phyloP scores from a whole-genome alignment of 2,888 invertebrate species.

The Gryllus longicercus region DNA sequence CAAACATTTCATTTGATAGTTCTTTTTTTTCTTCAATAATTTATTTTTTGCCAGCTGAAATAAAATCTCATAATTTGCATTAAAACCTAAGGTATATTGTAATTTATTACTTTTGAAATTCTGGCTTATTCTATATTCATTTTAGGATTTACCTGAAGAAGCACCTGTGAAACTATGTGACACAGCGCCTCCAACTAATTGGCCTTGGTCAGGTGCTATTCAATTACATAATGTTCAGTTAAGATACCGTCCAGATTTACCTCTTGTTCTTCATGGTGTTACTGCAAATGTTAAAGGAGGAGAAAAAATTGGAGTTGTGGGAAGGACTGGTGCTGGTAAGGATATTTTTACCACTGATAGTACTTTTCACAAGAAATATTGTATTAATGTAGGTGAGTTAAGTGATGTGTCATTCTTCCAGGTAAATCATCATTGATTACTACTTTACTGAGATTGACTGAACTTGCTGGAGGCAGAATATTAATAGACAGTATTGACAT shows the following conservation, averaged over 20 bases:
- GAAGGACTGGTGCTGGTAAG: conserved; percentile 54
- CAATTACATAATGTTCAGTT: conserved; percentile 46
- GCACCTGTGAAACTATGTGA: conserved; percentile 42
- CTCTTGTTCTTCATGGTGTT: conserved; percentile 50
- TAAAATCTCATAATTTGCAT: too few relatives aligned
- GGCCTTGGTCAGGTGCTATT: conserved; percentile 48
- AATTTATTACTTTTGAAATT: not conserved
- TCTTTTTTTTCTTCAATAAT: too few relatives aligned
- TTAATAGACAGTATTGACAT: conserved; percentile 42
- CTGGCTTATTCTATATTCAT: not conserved
- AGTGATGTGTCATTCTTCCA: conserved; percentile 20
- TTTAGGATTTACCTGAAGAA: conserved; percentile 39
- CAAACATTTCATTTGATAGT: too few relatives aligned
- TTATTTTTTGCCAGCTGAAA: too few relatives aligned
- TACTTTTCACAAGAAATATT: too few relatives aligned
- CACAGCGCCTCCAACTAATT: conserved; percentile 43
- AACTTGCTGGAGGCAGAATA: conserved; percentile 41
- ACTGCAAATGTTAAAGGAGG: conserved; percentile 48
- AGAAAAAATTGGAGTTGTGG: conserved; percentile 55
- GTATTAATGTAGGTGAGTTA: too few relatives aligned
- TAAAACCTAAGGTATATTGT: too few relatives aligned
- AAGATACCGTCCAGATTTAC: conserved; percentile 46
- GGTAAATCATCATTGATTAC: conserved; percentile 43
- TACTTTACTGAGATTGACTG: conserved; percentile 40
- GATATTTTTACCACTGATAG: not conserved